Evolutionary conservation across 2,113 vertebrate species (phyloP).

Genomic region (Daubentonia madagascariensis): DNA sequence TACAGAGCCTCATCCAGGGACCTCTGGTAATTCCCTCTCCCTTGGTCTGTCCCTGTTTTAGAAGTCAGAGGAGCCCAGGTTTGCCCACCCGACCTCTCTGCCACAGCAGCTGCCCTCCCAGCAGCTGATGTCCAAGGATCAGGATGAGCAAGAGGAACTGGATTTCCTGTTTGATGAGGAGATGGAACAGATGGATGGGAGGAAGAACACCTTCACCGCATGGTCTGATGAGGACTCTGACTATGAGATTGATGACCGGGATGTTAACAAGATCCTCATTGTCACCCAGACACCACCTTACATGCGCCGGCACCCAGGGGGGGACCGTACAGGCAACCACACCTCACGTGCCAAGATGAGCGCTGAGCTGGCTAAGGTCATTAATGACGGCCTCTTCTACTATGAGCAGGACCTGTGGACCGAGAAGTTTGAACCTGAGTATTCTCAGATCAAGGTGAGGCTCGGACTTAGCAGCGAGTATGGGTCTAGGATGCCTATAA

Average conservation of each 20-base stretch:
- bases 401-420: constrained; percentile 99
- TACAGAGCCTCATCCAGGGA: background rate
- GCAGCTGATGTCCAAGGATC: constrained; percentile 85
- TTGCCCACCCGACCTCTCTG: constrained; percentile 62
- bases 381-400: constrained; percentile 98
- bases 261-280: constrained; percentile 99
- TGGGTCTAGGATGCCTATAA: background rate
- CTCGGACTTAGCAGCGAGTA: fast-evolving
- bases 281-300: constrained; percentile 98
- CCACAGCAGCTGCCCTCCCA: constrained; percentile 68
- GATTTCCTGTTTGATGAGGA: constrained; percentile 99
- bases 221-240: constrained; percentile 98
- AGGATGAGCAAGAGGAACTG: constrained; percentile 96
- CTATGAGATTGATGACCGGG: constrained; percentile 95
- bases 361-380: constrained; percentile 94
- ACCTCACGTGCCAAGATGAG: constrained; percentile 95
- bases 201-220: constrained; percentile 97
- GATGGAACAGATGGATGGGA: constrained; percentile 98
- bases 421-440: constrained; percentile 95
- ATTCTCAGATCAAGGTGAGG: constrained; percentile 98
- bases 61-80: constrained; percentile 89
- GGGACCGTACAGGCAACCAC: constrained; percentile 96
- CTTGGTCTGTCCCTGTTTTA: constrained; percentile 62
- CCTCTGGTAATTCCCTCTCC: background rate
- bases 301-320: constrained; percentile 95